phyloP scores from a whole-genome alignment of 2,888 invertebrate genomes.

The Notodonta ziczac region DNA sequence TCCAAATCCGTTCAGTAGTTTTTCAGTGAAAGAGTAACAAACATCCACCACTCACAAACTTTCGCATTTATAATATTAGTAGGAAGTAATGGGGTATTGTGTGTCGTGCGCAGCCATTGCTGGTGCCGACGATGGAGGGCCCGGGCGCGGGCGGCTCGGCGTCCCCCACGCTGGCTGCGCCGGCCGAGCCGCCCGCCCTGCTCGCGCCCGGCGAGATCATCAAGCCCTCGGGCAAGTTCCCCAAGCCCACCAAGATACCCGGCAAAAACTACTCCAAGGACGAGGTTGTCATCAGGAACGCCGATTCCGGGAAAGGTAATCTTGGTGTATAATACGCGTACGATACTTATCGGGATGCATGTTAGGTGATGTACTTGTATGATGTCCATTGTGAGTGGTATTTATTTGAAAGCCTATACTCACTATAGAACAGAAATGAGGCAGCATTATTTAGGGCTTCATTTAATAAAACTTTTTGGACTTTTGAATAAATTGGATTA shows the following conservation, averaged over 20 bases:
- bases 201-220: constrained; percentile 93
- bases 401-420: too few species aligned
- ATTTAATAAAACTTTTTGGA: neutral
- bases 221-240: constrained; percentile 94
- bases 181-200: constrained; percentile 82
- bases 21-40: too few species aligned
- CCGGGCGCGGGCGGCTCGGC: constrained; percentile 76
- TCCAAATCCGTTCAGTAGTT: too few species aligned
- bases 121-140: constrained; percentile 82
- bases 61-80: too few species aligned
- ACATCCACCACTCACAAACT: too few species aligned
- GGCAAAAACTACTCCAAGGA: constrained; percentile 97
- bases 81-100: too few species aligned
- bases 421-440: too few species aligned
- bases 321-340: constrained; percentile 3
- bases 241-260: constrained; percentile 94
- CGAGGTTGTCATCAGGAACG: constrained; percentile 97
- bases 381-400: neutral
- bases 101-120: constrained; percentile 58
- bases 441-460: too few species aligned
- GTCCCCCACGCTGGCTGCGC: constrained; percentile 85
- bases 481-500: constrained; percentile 3
- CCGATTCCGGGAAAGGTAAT: constrained; percentile 97
- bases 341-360: constrained; percentile 28
- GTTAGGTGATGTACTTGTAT: constrained; percentile 16